Evolutionary conservation across 2,888 invertebrate species (phyloP), one percentile per base, ranked within the genome.

Genomic region (Callosobruchus maculatus): DNA sequence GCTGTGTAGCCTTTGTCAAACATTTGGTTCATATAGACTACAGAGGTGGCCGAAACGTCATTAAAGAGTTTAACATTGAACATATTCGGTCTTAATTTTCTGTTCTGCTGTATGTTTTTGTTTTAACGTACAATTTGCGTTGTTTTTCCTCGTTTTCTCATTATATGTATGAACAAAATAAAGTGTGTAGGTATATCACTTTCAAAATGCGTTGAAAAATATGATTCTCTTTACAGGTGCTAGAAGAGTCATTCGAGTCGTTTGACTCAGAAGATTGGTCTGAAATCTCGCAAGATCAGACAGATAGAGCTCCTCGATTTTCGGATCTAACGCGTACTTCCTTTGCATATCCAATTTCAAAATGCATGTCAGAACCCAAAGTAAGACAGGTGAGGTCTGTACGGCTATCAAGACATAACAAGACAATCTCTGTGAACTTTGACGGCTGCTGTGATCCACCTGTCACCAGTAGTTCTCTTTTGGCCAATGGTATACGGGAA

Each of bases 181-280:
- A n/a, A n/a, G n/a, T n/a, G n/a, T n/a, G n/a, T n/a, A n/a, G n/a
- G n/a, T n/a, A n/a, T n/a, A n/a, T n/a, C n/a, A n/a, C n/a, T n/a
- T n/a, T n/a, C n/a, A n/a, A n/a, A n/a, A n/a, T n/a, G n/a, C n/a
- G n/a, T n/a, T n/a, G n/a, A 18, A 70, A 22, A n/a, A 13, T 67
- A 71, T 21, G 20, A 21, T 70, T 20, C 30, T 30, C 30, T 70
- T 73, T 20, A n/a, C 73, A 73, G 73, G 22, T 21, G 13, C 20
- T 30, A 21, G 22, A 26, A 31, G 22, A 26, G 18, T 70, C 71
- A 13, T 70, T 74, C 67, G 74, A 70, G 0, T 74, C 74, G 9
- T 74, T 74, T 68, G 67, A 18, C 22, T 72, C 74, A 20, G 72
- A 74, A n/a, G 74, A 74, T 13, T 49, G 49, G 49, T 18, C 49